A percentile compares a stretch with the other conserved stretches of the same genome.
phyloP scores from a whole-genome alignment of 2,888 invertebrate genomes.

The Congeria kusceri region DNA sequence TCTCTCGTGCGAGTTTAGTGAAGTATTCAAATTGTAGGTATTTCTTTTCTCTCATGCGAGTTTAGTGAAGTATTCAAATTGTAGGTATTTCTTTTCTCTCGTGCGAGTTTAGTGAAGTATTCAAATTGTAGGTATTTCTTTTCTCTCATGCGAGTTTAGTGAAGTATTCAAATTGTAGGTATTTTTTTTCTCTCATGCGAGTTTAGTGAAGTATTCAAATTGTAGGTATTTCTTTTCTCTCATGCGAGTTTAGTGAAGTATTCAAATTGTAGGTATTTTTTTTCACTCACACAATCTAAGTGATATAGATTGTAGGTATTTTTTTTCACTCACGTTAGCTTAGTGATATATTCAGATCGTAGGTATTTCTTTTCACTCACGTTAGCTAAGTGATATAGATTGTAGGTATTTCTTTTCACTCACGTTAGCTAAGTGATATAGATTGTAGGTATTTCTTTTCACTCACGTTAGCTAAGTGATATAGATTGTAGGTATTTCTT shows the following conservation, averaged over 20 bases:
- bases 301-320: slow-evolving; percentile 79
- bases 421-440: slow-evolving; percentile 80
- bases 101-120: not conserved
- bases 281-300: slow-evolving; percentile 79
- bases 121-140: not conserved
- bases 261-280: not conserved
- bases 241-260: not conserved
- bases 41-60: too few species aligned
- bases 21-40: slow-evolving; percentile 82
- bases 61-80: not conserved
- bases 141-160: slow-evolving; percentile 78
- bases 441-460: slow-evolving; percentile 74
- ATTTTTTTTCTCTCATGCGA: not conserved
- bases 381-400: not conserved
- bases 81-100: not conserved
- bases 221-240: not conserved
- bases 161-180: slow-evolving; percentile 82
- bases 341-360: not conserved
- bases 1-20: slow-evolving; percentile 79
- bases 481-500: not conserved
- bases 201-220: not conserved
- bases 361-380: too few species aligned
- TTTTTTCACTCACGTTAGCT: too few species aligned
- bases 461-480: too few species aligned
- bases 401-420: slow-evolving; percentile 60